phyloP scores from a whole-genome alignment of 2,888 invertebrate species.

The Iselma pallidipennis region DNA sequence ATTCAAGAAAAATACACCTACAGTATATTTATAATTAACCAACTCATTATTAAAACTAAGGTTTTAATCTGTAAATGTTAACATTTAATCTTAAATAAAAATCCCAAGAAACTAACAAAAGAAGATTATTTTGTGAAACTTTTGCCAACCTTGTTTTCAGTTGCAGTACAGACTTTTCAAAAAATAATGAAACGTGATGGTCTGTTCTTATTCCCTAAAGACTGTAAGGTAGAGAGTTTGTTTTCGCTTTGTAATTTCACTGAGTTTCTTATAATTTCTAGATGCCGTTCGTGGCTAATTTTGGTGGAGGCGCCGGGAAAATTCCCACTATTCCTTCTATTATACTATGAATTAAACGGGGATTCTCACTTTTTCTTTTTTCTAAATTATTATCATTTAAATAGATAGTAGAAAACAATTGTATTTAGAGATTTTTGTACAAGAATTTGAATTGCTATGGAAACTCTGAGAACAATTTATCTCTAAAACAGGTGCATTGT shows the following conservation, averaged over 20 bases:
- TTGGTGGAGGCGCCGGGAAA: not conserved
- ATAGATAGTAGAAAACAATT: not conserved
- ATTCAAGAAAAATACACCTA: not conserved
- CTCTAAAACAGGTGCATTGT: not conserved
- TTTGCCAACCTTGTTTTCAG: not conserved
- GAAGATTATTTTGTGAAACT: not conserved
- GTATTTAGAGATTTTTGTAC: not conserved
- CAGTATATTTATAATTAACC: not conserved
- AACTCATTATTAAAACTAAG: not conserved
- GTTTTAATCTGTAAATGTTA: not conserved
- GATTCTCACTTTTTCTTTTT: not conserved
- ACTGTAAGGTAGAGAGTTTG: not conserved
- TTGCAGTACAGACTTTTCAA: not conserved
- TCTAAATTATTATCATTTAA: not conserved
- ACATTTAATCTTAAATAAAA: not conserved
- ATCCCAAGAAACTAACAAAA: not conserved
- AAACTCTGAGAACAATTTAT: not conserved
- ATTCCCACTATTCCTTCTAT: not conserved
- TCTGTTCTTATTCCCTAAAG: not conserved
- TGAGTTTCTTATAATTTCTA: not conserved
- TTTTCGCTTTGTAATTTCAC: not conserved
- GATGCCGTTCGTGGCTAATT: not conserved
- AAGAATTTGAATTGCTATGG: no score
- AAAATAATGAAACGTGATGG: slow-evolving; percentile 2
- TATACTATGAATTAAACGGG: not conserved